Percentiles rank a stretch among this genome's conserved stretches.
Evolutionary conservation across 2,113 vertebrate species (phyloP).

Genomic region (Sclerurus mexicanus): DNA sequence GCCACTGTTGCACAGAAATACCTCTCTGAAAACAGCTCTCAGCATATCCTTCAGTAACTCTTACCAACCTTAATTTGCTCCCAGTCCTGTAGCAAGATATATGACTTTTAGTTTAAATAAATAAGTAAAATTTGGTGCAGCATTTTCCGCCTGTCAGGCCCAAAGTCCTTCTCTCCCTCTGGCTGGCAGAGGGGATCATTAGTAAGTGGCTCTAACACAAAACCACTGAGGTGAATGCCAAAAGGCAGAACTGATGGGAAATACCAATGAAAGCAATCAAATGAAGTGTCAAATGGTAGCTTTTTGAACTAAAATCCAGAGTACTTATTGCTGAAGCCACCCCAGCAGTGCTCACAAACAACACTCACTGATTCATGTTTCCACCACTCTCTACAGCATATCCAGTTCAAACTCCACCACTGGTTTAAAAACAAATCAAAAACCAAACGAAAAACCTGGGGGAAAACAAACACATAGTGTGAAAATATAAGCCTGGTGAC

Average conservation of each 20-base stretch:
- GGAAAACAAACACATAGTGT: not conserved
- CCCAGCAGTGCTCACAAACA: not conserved
- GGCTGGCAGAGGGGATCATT: not conserved
- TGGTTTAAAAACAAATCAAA: conserved; percentile 26
- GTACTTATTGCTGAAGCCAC: not conserved
- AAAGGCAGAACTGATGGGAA: not conserved
- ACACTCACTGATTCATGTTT: not conserved
- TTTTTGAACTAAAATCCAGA: not conserved
- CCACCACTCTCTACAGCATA: not conserved
- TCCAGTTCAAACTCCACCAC: not conserved
- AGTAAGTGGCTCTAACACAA: not conserved
- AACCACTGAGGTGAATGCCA: not conserved
- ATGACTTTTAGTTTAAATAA: not conserved
- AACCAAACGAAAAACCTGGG: not conserved
- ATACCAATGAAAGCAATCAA: not conserved
- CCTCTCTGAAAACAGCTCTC: not conserved
- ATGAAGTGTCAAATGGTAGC: not conserved
- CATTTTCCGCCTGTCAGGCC: not conserved
- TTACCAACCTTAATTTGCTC: not conserved
- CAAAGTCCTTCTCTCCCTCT: not conserved
- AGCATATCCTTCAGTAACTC: not conserved
- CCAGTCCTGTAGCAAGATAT: not conserved
- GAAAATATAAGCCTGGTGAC: not conserved
- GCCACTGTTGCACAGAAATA: not conserved
- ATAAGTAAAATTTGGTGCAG: not conserved